These are phyloP conservation scores for Bucco capensis DNA, from an alignment of 2,113 vertebrate species.

Conservation along the genomic window DNA sequence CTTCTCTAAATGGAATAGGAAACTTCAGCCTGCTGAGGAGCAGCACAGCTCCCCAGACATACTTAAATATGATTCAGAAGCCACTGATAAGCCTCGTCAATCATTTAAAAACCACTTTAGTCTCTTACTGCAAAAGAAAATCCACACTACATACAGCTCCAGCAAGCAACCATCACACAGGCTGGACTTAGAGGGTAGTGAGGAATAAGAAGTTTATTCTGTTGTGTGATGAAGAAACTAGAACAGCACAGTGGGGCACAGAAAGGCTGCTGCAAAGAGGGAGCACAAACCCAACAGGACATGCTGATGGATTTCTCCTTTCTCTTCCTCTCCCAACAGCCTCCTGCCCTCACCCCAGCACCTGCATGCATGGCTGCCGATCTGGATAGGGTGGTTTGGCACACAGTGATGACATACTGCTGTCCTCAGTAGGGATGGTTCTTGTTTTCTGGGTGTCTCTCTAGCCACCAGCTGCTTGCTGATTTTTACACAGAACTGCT, in stretches of 20 bases:
- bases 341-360: not conserved
- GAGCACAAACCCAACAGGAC: not conserved
- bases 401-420: not conserved
- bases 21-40: conserved; percentile 33
- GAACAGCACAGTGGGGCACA: conserved; percentile 6
- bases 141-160: not conserved
- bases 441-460: not conserved
- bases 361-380: not conserved
- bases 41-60: conserved; percentile 9
- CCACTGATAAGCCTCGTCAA: not conserved
- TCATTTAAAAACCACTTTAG: conserved; percentile 4
- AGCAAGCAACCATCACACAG: conserved; percentile 23
- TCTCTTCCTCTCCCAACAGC: not conserved
- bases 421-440: not conserved
- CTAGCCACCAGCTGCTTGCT: not conserved
- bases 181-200: not conserved
- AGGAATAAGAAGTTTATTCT: conserved; percentile 34
- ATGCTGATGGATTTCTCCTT: not conserved
- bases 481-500: not conserved
- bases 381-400: not conserved
- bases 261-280: conserved; percentile 1
- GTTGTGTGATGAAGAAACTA: conserved; percentile 29
- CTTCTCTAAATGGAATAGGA: conserved; percentile 28
- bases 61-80: conserved; percentile 25
- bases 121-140: not conserved